Base-by-base conservation (phyloP, 2,113 vertebrate genomes). In the Typhlomys cinereus region DNA sequence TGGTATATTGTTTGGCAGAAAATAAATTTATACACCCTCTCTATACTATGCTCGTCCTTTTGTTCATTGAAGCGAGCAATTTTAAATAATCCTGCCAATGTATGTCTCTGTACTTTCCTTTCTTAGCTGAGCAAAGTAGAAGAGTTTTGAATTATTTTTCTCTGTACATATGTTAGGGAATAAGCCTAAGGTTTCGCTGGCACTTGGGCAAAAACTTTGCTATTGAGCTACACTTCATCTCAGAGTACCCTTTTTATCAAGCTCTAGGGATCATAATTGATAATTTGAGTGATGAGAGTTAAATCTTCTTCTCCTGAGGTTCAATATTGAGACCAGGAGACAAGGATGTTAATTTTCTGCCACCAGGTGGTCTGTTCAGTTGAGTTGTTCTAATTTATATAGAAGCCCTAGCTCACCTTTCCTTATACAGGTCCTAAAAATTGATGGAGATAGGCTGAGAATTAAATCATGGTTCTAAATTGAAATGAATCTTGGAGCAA, bases 261-360 rank as follows among this genome's bases (percentile, higher is more conserved):
- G 44, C 21, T 39, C 3, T 59, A 50, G 2, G 44, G 52, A 74
- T 74, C 27, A 89, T 25, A 89, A 67, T 87, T 66, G 34, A 89
- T 25, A 89, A 67, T 87, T 66, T 64, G 39, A 94, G 7, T 15
- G 54, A 66, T 61, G 13, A 44, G 46, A 83, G 34, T 85, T 89
- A 76, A 82, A 79, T 52, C 4, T 74, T 78, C 46, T n/a, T 78
- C 70, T 64, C 7, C 29, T 57, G 1, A n/a, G 46, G 7, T 74
- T 85, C 66, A 79, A 73, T 78, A 85, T 14, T 83, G 84, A 92
- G 36, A 44, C 84, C 88, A 90, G 25, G 83, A 90, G 31, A 76
- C 15, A 93, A 71, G 7, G 10, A 71, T 71, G 92, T 80, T 67
- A 70, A 88, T 86, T 89, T 92, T 86, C 25, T 86, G 21, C n/a